A percentile compares a stretch with the other conserved stretches of the same genome.
Evolutionary conservation across 1,140 invertebrate genomes (phyloP).

Genomic region (Pristionchus pacificus): DNA sequence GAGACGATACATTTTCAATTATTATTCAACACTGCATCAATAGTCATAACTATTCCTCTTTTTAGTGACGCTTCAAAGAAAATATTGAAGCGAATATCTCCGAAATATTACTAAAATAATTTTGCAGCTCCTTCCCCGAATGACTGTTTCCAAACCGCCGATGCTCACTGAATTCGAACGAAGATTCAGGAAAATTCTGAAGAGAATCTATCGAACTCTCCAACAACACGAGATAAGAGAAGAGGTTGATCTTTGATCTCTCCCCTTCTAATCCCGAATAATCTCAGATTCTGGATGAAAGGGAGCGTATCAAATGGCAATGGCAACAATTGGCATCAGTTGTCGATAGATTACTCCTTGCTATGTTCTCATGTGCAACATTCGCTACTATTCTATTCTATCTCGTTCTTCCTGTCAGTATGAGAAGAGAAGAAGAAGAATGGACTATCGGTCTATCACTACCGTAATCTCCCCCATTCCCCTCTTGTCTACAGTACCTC

Average conservation of each 20-base stretch:
- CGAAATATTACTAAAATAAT: slow-evolving; percentile 8
- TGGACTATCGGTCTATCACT: too few relatives aligned
- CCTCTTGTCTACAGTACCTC: too few relatives aligned
- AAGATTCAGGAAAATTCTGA: slow-evolving; percentile 47
- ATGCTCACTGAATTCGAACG: slow-evolving; percentile 52
- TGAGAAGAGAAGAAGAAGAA: not conserved
- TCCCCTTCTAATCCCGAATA: too few relatives aligned
- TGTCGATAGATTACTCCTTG: slow-evolving; percentile 67
- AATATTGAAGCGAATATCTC: too few relatives aligned
- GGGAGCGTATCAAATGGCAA: slow-evolving; percentile 69
- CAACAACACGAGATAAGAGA: slow-evolving; percentile 65
- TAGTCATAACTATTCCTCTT: not conserved
- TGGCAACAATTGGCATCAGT: slow-evolving; percentile 75
- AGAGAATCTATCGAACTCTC: slow-evolving; percentile 48
- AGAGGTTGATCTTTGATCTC: slow-evolving; percentile 41
- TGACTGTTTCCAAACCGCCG: slow-evolving; percentile 30
- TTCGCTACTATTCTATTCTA: slow-evolving; percentile 46
- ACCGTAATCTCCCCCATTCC: too few relatives aligned
- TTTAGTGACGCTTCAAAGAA: too few relatives aligned
- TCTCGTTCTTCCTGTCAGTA: slow-evolving; percentile 39
- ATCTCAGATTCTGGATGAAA: slow-evolving; percentile 68
- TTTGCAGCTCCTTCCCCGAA: slow-evolving; percentile 43
- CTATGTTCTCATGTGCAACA: slow-evolving; percentile 63
- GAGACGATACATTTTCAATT: too few relatives aligned
- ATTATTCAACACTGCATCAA: too few relatives aligned